These are phyloP conservation scores for Mellivora capensis DNA, from an alignment of 2,113 vertebrate species.

Conservation along the genomic window DNA sequence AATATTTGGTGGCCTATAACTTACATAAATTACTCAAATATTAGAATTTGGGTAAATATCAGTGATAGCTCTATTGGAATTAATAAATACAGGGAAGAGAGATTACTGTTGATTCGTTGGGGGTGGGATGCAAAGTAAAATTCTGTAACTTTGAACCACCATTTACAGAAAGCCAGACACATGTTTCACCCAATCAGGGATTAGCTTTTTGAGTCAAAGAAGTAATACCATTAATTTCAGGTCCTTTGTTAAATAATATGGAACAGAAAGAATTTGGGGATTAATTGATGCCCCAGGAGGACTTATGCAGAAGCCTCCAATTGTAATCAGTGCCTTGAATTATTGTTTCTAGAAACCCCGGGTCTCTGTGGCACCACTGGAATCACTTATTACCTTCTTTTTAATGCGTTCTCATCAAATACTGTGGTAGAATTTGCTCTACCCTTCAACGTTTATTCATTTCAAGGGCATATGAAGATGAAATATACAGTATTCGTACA, in stretches of 20 bases:
- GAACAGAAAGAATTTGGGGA: conserved; percentile 65
- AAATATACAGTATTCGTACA: conserved; percentile 39
- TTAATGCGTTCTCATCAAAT: conserved; percentile 58
- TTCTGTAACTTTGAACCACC: conserved; percentile 48
- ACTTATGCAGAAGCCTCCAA: conserved; percentile 52
- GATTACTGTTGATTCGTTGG: not conserved
- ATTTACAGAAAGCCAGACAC: conserved; percentile 55
- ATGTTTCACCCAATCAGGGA: conserved; percentile 40
- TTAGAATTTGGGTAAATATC: conserved; percentile 27
- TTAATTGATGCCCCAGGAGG: conserved; percentile 70
- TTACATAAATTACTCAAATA: not conserved
- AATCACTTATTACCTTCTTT: conserved; percentile 54
- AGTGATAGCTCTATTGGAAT: not conserved
- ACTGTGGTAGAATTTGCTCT: conserved; percentile 62
- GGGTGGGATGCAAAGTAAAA: conserved; percentile 37
- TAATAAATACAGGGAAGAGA: not conserved
- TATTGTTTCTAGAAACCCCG: conserved; percentile 66
- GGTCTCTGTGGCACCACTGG: conserved; percentile 47
- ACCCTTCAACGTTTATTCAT: conserved; percentile 63
- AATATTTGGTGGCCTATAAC: not conserved
- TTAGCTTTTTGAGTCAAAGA: conserved; percentile 70
- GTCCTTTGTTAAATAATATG: conserved; percentile 66
- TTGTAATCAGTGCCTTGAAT: conserved; percentile 68
- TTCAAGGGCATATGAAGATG: conserved; percentile 53
- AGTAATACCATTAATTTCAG: conserved; percentile 48